These are phyloP conservation scores for Hyles lineata DNA, from an alignment of 2,888 invertebrate genomes.

Conservation along the genomic window DNA sequence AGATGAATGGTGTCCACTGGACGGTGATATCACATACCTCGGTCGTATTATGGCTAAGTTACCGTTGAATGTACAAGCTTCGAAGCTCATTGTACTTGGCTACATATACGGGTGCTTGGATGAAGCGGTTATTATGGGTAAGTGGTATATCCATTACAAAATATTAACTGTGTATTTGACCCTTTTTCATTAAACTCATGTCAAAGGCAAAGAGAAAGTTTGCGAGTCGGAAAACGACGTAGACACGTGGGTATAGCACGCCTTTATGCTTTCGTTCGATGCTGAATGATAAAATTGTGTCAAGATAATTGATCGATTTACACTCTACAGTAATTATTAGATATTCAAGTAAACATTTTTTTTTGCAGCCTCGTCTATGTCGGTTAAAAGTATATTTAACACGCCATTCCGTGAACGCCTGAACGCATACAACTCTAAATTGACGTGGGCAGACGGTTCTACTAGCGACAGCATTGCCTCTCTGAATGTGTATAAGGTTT, in stretches of 20 bases:
- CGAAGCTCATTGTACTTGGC: conserved; percentile 94
- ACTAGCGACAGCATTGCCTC: conserved; percentile 93
- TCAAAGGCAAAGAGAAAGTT: no score
- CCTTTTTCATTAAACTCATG: no score
- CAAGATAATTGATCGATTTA: neutral
- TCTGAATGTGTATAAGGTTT: conserved; percentile 91
- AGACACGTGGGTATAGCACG: no score
- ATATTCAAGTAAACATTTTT: conserved; percentile 15
- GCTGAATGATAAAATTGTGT: neutral
- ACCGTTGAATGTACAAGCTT: conserved; percentile 92
- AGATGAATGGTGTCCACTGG: conserved; percentile 82
- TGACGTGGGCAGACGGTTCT: conserved; percentile 93
- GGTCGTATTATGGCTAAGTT: conserved; percentile 92
- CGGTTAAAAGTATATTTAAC: conserved; percentile 92
- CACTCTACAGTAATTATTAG: no score
- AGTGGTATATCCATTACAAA: conserved; percentile 30
- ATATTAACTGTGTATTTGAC: no score
- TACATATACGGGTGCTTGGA: conserved; percentile 93
- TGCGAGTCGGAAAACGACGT: no score
- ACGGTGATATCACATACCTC: conserved; percentile 95
- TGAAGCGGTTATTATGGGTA: conserved; percentile 93
- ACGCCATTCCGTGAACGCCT: conserved; percentile 89
- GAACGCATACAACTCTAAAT: conserved; percentile 89
- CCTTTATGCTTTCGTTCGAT: neutral
- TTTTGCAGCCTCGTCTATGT: conserved; percentile 90